These are phyloP conservation scores for Cryptomyrus ogoouensis DNA, from an alignment of 2,113 vertebrate species.

Conservation along the genomic window DNA sequence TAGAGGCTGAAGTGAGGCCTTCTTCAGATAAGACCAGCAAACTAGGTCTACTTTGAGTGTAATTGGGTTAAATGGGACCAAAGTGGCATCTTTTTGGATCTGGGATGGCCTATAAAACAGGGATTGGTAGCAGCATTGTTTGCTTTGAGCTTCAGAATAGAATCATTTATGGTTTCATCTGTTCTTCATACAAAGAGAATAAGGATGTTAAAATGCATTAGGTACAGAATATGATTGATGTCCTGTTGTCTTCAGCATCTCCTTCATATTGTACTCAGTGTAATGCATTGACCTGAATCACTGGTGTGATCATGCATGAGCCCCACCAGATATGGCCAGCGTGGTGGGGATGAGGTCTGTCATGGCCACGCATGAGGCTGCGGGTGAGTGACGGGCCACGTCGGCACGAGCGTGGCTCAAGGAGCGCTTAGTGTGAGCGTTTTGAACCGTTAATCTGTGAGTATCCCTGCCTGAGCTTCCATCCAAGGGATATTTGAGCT, in stretches of 20 bases:
- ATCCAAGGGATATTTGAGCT: constrained; percentile 7
- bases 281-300: not conserved
- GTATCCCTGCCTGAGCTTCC: not conserved
- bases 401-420: not conserved
- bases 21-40: not conserved
- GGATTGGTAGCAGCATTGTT: not conserved
- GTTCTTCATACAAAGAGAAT: not conserved
- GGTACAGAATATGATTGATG: not conserved
- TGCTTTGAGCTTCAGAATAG: not conserved
- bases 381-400: not conserved
- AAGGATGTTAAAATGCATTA: not conserved
- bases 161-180: not conserved
- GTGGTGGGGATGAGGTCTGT: not conserved
- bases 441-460: constrained; percentile 9
- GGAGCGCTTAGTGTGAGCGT: not conserved
- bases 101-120: not conserved
- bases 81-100: not conserved
- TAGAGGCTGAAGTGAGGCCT: not conserved
- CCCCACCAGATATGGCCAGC: not conserved
- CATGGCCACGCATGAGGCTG: not conserved
- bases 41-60: not conserved
- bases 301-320: not conserved
- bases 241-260: not conserved
- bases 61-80: not conserved
- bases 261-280: not conserved